Base-by-base conservation (phyloP, 2,797 vertebrate species). In the Megaceryle alcyon region DNA sequence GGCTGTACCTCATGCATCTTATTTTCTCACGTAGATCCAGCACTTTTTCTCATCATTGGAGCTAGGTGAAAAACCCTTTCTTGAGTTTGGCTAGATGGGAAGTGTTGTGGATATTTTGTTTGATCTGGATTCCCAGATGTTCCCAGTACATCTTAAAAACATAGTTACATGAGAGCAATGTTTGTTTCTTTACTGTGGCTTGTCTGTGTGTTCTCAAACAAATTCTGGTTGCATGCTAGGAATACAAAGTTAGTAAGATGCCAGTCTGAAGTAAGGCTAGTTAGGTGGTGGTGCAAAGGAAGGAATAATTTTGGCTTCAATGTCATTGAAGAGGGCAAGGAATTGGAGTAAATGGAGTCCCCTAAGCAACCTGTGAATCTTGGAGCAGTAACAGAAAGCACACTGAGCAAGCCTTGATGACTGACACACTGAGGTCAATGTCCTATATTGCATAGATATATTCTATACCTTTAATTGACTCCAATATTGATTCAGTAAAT, bases 101-200 rank as follows among this genome's bases (percentile, higher is more conserved):
- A 89, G 49, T 39, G 33, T 51, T 68, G 53, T n/a, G 51, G 87
- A 6, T 35, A 6, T 93, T 94, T 92, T 89, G n/a, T 84, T 95
- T 33, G 37, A 64, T 80, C 39, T 82, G 72, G 59, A 22, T 96
- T 94, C 64, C 56, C 73, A 70, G n/a, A 22, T 49, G 31, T 64
- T 84, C 15, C 66, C 28, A 26, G 7, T 79, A 26, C 25, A 12
- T 28, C 22, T 59, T 54, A 21, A 54, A 69, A 65, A 4, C 4
- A 31, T 17, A 39, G 6, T 25, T 71, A 21, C 3, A 2, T 4
- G 25, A 64, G 3, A 49, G 13, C 35, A 53, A 5, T 63, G 14
- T n/a, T 77, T 76, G 41, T 39, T 91, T 85, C n/a, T 80, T 75
- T 82, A 70, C 73, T 13, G 12, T 18, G 68, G 12, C 17, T 25